These are phyloP conservation scores for Lasiurus borealis DNA, from an alignment of 2,113 vertebrate species.

Conservation along the genomic window DNA sequence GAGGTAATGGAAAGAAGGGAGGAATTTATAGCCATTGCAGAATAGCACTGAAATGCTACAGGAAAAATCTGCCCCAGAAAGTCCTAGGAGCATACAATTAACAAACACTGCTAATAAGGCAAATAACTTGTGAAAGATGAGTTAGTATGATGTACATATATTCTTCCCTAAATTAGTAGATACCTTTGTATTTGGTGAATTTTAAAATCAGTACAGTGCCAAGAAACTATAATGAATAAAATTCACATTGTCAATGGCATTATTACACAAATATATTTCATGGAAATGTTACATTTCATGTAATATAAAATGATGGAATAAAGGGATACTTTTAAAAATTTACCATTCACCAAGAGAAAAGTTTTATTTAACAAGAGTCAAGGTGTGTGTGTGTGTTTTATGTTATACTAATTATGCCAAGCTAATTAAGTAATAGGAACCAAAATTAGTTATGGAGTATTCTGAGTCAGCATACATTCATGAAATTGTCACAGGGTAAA, in stretches of 20 bases:
- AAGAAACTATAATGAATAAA: background rate
- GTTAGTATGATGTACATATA: background rate
- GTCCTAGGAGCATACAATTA: background rate
- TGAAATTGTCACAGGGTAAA: background rate
- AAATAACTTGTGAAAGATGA: background rate
- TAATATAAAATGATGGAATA: background rate
- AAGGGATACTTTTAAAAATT: background rate
- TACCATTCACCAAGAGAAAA: conserved; percentile 11
- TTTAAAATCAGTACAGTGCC: background rate
- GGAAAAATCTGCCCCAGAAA: background rate
- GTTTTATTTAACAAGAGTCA: background rate
- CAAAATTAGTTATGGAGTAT: background rate
- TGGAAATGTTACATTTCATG: background rate
- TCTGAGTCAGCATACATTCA: background rate
- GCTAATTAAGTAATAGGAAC: background rate
- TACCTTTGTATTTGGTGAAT: background rate
- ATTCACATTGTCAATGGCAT: background rate
- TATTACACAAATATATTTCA: background rate
- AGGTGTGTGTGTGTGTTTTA: too few species aligned
- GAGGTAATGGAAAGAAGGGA: background rate
- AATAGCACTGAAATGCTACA: background rate
- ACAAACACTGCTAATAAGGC: background rate
- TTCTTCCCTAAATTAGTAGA: background rate
- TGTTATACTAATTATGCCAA: background rate
- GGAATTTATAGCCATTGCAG: background rate